These are phyloP conservation scores for Allacma fusca DNA, from an alignment of 2,888 invertebrate genomes.

Conservation along the genomic window DNA sequence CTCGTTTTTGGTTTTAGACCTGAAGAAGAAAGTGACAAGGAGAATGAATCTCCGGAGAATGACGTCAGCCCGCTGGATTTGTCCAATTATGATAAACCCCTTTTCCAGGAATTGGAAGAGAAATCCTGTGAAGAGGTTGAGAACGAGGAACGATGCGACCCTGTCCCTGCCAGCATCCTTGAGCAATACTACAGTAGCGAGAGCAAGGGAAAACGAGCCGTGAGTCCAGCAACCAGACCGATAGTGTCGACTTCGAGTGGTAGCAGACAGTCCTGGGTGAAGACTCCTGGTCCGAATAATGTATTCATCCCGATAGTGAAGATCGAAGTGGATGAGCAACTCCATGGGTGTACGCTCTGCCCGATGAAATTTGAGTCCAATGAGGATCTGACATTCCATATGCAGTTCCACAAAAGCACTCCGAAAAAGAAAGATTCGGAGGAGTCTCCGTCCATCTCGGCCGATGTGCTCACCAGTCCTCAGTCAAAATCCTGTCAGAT, in stretches of 20 bases:
- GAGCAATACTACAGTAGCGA: neutral
- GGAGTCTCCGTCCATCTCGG: neutral
- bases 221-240: neutral
- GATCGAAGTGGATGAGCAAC: neutral
- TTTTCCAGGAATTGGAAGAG: no score
- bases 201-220: neutral
- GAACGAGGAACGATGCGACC: no score
- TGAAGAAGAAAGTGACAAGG: no score
- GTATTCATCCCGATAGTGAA: neutral
- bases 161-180: neutral
- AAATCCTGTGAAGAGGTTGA: no score
- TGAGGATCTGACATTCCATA: neutral
- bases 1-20: no score
- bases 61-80: no score
- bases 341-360: neutral
- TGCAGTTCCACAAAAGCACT: conserved; percentile 1
- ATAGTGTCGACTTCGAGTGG: neutral
- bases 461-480: neutral
- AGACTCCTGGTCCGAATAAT: neutral
- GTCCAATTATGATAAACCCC: no score
- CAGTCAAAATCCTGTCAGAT: conserved; percentile 10
- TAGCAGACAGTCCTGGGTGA: neutral
- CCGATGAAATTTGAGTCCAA: neutral
- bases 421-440: neutral
- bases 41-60: no score